These are phyloP conservation scores for Aeoliscus strigatus DNA, from an alignment of 2,797 vertebrate species.

Conservation along the genomic window DNA sequence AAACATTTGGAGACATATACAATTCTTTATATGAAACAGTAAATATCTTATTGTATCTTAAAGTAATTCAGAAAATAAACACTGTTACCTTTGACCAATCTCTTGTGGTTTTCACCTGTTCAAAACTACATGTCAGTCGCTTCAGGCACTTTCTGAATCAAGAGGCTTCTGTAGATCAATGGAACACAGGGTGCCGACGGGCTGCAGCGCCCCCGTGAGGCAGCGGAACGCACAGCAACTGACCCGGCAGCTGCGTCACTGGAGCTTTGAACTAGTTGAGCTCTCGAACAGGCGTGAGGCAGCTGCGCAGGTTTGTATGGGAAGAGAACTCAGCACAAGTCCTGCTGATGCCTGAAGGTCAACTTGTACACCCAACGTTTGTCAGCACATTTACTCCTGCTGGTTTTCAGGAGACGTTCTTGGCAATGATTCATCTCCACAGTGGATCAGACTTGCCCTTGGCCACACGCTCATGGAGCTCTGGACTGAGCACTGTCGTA, in stretches of 20 bases:
- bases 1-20: constrained; percentile 73
- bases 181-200: constrained; percentile 48
- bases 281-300: constrained; percentile 58
- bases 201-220: constrained; percentile 51
- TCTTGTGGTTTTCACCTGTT: constrained; percentile 35
- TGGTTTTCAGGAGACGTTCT: constrained; percentile 25
- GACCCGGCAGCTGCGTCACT: constrained; percentile 34
- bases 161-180: constrained; percentile 54
- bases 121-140: constrained; percentile 54
- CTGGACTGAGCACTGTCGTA: constrained; percentile 50
- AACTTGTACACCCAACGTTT: no score
- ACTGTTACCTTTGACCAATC: constrained; percentile 60
- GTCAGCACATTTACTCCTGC: constrained; percentile 12
- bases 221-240: constrained; percentile 43
- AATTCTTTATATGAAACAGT: constrained; percentile 76
- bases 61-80: constrained; percentile 76
- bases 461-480: constrained; percentile 49
- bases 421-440: constrained; percentile 30
- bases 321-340: constrained; percentile 5
- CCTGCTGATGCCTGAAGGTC: constrained; percentile 14
- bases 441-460: no score
- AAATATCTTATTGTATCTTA: constrained; percentile 72
- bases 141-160: constrained; percentile 75
- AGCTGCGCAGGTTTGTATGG: constrained; percentile 42
- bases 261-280: constrained; percentile 41